Base-by-base conservation (phyloP, 2,113 vertebrate species). In the Paraplagusia blochii region DNA sequence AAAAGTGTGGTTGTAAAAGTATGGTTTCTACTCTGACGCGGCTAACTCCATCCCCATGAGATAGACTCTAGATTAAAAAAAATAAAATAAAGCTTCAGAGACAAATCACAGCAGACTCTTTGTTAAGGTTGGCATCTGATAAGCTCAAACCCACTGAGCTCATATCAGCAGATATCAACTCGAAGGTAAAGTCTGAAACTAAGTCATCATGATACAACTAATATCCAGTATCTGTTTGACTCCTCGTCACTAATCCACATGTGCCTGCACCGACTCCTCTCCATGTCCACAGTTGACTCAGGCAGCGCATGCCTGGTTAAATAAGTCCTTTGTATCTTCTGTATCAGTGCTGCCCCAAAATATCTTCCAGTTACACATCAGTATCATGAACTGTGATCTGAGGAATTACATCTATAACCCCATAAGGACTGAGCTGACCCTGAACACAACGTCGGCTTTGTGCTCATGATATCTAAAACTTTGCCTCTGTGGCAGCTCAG, bases 321-420 rank as follows among this genome's bases (percentile, higher is more conserved):
- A 85, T 80, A 65, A 80, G 55, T n/a, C 65, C 57, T 72, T 79
- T 87, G 83, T 87, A 9, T 76, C 44, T 51, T 50, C 1, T 47
- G 42, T 54, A 78, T 69, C 61, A 59, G 39, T 73, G 65, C 48
- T 59, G 58, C 70, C 80, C 71, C 57, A 64, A 75, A 62, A 47
- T 63, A 61, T 77, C 77, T 79, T 85, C 81, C 66, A 54, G 77
- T 87, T 85, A 81, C 83, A 81, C 68, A 54, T 67, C 40, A 15
- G 17, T 67, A 68, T 71, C 72, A 17, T 71, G 74, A 80, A 80
- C 77, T 67, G 58, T 80, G 78, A 79, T 76, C 85, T 62, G 38
- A 58, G 70, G 75, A 80, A 87, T 81, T 70, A 76, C 74, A 80
- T 72, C 63, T 75, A 66, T 63, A 77, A 69, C 64, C 72, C 67